Evolutionary conservation across 2,888 invertebrate species (phyloP), one percentile per base, ranked within the genome.

Genomic region (Melanchra persicariae): DNA sequence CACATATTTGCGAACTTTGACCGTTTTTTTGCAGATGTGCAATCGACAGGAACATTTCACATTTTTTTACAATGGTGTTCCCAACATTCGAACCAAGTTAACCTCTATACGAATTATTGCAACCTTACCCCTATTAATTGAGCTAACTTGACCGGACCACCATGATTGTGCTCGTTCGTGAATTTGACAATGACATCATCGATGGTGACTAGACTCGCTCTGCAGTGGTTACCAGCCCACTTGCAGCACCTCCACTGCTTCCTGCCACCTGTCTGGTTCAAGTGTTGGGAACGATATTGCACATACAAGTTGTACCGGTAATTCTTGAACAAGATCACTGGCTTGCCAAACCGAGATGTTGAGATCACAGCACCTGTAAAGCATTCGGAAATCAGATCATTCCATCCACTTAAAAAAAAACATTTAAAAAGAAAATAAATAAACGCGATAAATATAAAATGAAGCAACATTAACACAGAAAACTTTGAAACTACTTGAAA

Each of bases 231-330:
- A 49, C 78, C 73, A 22, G 77, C 71, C 83, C 82, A 84, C 60
- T 82, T 83, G 37, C 77, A 75, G 45, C 84, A 83, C 7, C 84
- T 66, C 80, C 83, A 84, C 5, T 63, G 61, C 22, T 77, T 84
- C 58, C 17, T 83, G 7, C 7, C 34, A 7, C 9, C 52, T 10
- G 37, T 9, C 54, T 17, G 5, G 8, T 49, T 22, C 2, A 6
- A 1, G 5, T 60, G 26, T 10, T 30, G 34, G 8, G 22, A 12
- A 0, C 45, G 26, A 30, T 71, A 15, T 37, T 74, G 74, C 30
- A 54, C 37, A 24, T 71, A 82, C 64, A 74, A 57, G 19, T 79
- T 82, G 59, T 81, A 82, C 17, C 81, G 64, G 34, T 59, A 68
- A 8, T 74, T 70, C 7, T 74, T 73, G 19, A 47, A 74, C n/a